Conservation (phyloP, 2,113 vertebrate species). For the Mohoua ochrocephala region DNA sequence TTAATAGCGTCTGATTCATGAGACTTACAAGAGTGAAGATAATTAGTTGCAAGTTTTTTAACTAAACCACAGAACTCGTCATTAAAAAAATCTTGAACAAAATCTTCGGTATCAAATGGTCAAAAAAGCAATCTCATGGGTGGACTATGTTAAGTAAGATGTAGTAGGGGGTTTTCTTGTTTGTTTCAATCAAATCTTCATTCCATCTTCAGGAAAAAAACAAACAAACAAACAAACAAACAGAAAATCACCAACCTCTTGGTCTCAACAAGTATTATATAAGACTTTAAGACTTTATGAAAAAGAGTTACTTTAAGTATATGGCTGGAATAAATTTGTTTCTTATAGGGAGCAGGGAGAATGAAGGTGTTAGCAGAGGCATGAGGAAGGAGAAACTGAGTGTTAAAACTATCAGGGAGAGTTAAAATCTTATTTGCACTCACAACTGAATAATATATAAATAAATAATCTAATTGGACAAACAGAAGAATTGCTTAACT, state of each 20-base stretch:
- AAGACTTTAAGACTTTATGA: not conserved
- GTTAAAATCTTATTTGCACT: not conserved
- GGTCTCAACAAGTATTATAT: not conserved
- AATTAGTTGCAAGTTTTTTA: not conserved
- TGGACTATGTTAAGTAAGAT: not conserved
- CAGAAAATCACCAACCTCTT: accelerated
- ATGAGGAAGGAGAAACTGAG: not conserved
- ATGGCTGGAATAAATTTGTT: not conserved
- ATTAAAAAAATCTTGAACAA: not conserved
- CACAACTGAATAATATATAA: not conserved
- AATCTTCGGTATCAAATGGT: not conserved
- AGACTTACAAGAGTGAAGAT: not conserved
- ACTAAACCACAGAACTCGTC: not conserved
- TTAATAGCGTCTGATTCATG: not conserved
- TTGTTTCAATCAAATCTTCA: not conserved
- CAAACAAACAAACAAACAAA: no score
- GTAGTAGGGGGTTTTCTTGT: accelerated
- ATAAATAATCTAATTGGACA: not conserved
- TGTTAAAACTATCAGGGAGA: not conserved
- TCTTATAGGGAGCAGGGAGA: not conserved
- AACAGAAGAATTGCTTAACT: not conserved
- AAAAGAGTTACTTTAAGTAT: not conserved
- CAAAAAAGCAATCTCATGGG: not conserved
- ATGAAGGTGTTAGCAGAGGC: not conserved
- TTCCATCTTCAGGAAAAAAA: not conserved